phyloP scores from a whole-genome alignment of 2,797 vertebrate genomes.

The Thamnophis elegans region DNA sequence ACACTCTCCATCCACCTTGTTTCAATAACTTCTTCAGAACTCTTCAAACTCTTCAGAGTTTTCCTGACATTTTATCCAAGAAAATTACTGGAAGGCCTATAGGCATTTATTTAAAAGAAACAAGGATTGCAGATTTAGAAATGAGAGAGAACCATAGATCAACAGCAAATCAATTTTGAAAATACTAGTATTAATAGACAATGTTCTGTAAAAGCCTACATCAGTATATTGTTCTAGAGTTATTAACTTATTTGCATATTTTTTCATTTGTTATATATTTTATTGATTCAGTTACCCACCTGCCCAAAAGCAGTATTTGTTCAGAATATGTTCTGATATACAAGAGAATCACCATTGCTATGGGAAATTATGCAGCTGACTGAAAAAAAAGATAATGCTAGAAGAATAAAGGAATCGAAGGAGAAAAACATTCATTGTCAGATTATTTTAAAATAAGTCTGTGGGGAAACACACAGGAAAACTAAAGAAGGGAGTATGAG shows the following conservation, averaged over 20 bases:
- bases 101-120: not conserved
- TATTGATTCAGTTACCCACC: not conserved
- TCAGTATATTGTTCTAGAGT: not conserved
- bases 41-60: no score
- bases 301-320: not conserved
- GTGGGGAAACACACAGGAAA: not conserved
- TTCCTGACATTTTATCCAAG: no score
- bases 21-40: no score
- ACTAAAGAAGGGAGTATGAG: not conserved
- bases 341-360: not conserved
- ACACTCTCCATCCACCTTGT: no score
- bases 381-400: not conserved
- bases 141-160: not conserved
- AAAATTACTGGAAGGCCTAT: not conserved
- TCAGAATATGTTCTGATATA: not conserved
- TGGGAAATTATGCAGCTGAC: not conserved
- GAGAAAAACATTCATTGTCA: not conserved
- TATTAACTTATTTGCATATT: not conserved
- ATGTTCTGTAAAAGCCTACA: not conserved
- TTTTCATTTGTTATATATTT: not conserved
- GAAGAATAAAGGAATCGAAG: not conserved
- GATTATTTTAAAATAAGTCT: no score
- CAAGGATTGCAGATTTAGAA: not conserved
- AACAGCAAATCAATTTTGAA: not conserved
- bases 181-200: not conserved